Percentiles rank a stretch among this genome's conserved stretches.
Evolutionary conservation across 2,888 invertebrate species (phyloP).

Genomic region (Napeogenes sylphis): DNA sequence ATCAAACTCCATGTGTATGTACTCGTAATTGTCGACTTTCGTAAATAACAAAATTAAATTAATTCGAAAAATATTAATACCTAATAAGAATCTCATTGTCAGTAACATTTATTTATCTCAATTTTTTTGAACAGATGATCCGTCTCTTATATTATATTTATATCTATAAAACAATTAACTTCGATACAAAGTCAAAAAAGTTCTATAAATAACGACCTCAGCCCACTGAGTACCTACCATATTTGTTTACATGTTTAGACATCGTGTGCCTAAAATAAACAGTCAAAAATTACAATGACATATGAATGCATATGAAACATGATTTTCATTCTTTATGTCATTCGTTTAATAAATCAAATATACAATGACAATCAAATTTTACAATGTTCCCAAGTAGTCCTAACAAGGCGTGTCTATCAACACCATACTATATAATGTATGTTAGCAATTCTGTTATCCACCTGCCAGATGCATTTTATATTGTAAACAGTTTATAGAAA

Average conservation of each 20-base stretch:
- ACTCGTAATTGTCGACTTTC: no score
- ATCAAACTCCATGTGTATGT: constrained; percentile 5
- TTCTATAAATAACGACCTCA: constrained; percentile 18
- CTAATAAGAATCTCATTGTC: no score
- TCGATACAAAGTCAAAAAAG: constrained; percentile 11
- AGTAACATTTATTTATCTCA: no score
- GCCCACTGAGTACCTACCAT: constrained; percentile 23
- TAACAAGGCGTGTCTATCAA: no score
- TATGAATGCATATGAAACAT: background rate
- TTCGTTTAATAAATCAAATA: no score
- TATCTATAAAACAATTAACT: background rate
- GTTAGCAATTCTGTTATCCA: constrained; percentile 25
- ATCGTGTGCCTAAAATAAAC: constrained; percentile 16
- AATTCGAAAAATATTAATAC: no score
- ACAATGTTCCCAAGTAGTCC: no score
- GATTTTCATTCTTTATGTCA: background rate
- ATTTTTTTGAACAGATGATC: no score
- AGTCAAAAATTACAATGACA: constrained; percentile 22
- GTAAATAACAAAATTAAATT: no score
- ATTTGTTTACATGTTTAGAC: constrained; percentile 19
- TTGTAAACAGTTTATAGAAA: constrained; percentile 26
- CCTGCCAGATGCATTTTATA: constrained; percentile 28
- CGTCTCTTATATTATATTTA: no score
- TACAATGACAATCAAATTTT: no score
- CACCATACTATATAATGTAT: no score